Percentiles rank a stretch among this genome's conserved stretches.
Conservation (phyloP, 2,797 vertebrate genomes). For the Urosaurus nigricauda region DNA sequence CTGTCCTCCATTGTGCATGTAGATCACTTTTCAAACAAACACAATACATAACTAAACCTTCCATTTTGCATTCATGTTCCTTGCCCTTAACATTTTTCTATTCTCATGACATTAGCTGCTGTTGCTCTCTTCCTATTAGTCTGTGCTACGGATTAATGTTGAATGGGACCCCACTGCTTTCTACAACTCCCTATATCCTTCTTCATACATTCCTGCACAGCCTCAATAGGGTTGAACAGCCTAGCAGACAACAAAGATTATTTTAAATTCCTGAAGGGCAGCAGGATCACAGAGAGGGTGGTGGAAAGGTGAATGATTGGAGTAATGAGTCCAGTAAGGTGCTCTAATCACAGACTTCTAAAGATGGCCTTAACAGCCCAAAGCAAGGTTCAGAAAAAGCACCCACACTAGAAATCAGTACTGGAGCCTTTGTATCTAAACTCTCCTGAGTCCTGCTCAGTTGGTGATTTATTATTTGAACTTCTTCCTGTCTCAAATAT, state of each 20-base stretch:
- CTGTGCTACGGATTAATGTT: not conserved
- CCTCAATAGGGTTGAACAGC: not conserved
- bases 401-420: not conserved
- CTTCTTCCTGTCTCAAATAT: slow-evolving; percentile 6
- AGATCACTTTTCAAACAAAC: not conserved
- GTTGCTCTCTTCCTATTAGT: not conserved
- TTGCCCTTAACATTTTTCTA: not conserved
- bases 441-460: not conserved
- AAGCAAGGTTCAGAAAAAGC: not conserved
- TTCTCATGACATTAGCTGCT: not conserved
- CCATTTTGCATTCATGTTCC: not conserved
- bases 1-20: not conserved
- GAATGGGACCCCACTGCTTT: not conserved
- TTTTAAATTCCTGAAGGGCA: slow-evolving; percentile 1
- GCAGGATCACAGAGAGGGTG: not conserved
- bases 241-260: not conserved
- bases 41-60: not conserved
- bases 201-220: not conserved
- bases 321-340: not conserved
- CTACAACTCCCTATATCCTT: not conserved
- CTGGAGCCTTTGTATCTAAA: not conserved
- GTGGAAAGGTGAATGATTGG: accelerated
- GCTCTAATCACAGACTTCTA: not conserved
- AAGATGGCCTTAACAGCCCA: not conserved
- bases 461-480: not conserved